Conservation (phyloP, 2,888 invertebrate species). For the Heliothis peltigera region DNA sequence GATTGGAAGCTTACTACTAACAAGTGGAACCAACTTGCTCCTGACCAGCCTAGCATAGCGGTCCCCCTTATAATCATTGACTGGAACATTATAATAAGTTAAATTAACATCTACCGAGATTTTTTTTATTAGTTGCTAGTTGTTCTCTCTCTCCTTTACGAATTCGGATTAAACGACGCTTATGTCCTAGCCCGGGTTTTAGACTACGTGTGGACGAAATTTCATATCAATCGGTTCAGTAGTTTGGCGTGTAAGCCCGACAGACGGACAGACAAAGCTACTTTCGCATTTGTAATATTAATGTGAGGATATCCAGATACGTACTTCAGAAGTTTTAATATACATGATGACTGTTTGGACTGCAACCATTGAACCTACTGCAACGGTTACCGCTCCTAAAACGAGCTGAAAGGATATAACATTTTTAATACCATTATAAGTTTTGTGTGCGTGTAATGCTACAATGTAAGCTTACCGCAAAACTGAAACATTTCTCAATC, state of each 20-base stretch:
- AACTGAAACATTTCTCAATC: slow-evolving; percentile 66
- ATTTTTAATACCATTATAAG: not conserved
- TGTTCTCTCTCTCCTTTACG: no score
- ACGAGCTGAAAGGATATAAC: slow-evolving; percentile 61
- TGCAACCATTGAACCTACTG: slow-evolving; percentile 70
- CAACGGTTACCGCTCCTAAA: slow-evolving; percentile 59
- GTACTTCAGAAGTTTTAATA: slow-evolving; percentile 63
- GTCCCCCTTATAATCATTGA: slow-evolving; percentile 64
- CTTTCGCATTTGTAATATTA: no score
- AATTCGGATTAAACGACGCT: no score
- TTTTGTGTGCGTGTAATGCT: no score
- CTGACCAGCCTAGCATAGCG: slow-evolving; percentile 68
- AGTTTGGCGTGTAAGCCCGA: no score
- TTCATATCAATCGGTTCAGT: no score
- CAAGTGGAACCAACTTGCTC: slow-evolving; percentile 68
- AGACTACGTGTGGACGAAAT: no score
- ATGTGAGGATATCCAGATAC: slow-evolving; percentile 10
- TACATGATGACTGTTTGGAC: slow-evolving; percentile 72
- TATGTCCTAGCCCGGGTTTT: no score
- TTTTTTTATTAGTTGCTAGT: not conserved
- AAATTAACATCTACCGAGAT: not conserved
- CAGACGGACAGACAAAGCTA: no score
- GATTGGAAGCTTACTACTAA: slow-evolving; percentile 56
- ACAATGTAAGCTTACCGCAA: slow-evolving; percentile 66
- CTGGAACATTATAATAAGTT: slow-evolving; percentile 54